Base-by-base conservation (phyloP, 2,113 vertebrate species). In the Toxotes jaculatrix region DNA sequence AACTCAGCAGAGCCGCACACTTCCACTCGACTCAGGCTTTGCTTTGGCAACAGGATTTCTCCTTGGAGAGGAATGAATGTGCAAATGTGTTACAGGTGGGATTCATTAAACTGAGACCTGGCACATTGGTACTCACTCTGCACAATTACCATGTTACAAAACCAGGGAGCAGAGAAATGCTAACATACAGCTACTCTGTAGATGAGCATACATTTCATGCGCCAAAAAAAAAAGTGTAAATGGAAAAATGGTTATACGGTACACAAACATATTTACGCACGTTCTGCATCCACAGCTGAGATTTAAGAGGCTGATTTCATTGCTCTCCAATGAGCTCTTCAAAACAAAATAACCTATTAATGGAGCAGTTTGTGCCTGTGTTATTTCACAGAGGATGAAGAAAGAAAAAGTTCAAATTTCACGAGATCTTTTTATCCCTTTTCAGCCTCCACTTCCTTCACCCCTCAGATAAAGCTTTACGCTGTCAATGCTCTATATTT, bases 41-140 rank as follows among this genome's bases (percentile, higher is more conserved):
- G 92, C 89, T 94, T 94, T 87, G 86, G 93, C 93, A 93, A 90
- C 88, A 85, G 86, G 76, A 82, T 82, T 89, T 83, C 83, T 94
- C 92, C 91, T 91, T 87, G 84, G 91, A 93, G 90, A 92, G 90
- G 90, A 90, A 90, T 93, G 88, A 92, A 92, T 83, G 93, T 95
- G 91, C 89, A 92, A 95, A 91, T 93, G 90, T 87, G 79, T 87
- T 90, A 87, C 95, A 95, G 94, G 95, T 95, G 95, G 92, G 91
- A 94, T 93, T 94, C 93, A 95, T 95, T 95, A 95, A 87, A 83
- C 77, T 81, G 83, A 88, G 89, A 91, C 90, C 92, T 92, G 92
- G 91, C 87, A 92, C 86, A 90, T 74, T 90, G 93, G 92, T 91
- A 83, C 88, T 92, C 32, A 61, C 87, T 89, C 85, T 88, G 87